These are phyloP conservation scores for Argopecten irradians DNA, from an alignment of 1,140 invertebrate genomes.

Conservation along the genomic window DNA sequence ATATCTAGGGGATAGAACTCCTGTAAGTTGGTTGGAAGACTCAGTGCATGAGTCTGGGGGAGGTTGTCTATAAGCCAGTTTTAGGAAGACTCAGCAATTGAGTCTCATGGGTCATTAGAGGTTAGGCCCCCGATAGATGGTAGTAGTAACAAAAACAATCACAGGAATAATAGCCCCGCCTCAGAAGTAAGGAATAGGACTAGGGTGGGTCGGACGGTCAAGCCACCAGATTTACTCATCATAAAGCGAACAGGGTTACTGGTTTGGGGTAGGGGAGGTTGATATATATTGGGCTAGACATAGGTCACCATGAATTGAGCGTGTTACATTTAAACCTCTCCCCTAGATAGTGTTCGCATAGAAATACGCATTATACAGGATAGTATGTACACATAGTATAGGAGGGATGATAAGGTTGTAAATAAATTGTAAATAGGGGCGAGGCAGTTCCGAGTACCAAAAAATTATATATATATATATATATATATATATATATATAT, in stretches of 20 bases:
- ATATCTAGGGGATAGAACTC: conserved; percentile 10
- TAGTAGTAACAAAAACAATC: not conserved
- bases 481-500: no score
- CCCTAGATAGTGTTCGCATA: not conserved
- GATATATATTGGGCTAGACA: not conserved
- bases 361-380: no score
- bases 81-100: not conserved
- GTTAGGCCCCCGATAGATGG: not conserved
- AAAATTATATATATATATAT: no score
- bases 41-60: no score
- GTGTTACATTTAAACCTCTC: not conserved
- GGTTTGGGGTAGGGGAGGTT: not conserved
- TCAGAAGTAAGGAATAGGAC: not conserved
- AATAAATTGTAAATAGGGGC: no score
- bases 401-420: no score
- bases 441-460: no score
- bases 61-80: not conserved
- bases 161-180: not conserved
- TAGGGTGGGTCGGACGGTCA: not conserved
- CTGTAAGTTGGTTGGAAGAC: not conserved
- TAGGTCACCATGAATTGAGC: no score
- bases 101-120: not conserved
- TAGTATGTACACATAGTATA: no score
- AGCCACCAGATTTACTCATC: not conserved
- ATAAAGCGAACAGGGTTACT: not conserved